A percentile compares a stretch with the other conserved stretches of the same genome.
Evolutionary conservation across 2,113 vertebrate species (phyloP).

Genomic region (Charina bottae): DNA sequence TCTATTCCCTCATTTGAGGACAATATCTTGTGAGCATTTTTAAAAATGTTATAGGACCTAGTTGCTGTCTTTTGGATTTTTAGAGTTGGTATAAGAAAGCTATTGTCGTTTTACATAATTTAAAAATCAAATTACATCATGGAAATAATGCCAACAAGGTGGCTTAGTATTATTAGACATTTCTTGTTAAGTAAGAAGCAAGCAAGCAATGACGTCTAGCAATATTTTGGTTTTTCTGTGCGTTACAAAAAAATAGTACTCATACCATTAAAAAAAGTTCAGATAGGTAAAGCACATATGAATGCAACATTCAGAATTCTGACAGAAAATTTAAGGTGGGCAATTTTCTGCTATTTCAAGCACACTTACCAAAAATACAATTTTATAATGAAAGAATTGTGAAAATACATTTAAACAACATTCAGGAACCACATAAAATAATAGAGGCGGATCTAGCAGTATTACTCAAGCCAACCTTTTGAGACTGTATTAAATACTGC

Average conservation of each 20-base stretch:
- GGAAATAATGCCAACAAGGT: constrained; percentile 59
- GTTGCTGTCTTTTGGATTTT: constrained; percentile 43
- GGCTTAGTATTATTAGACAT: constrained; percentile 50
- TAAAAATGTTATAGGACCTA: constrained; percentile 43
- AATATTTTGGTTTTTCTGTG: constrained; percentile 66
- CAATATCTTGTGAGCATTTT: constrained; percentile 37
- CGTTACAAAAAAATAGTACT: constrained; percentile 78
- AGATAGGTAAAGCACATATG: constrained; percentile 72
- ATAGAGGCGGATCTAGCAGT: constrained; percentile 60
- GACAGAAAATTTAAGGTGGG: constrained; percentile 72
- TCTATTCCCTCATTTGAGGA: constrained; percentile 38
- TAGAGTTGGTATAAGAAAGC: constrained; percentile 38
- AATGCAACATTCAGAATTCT: constrained; percentile 70
- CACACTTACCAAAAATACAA: constrained; percentile 76
- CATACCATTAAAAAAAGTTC: constrained; percentile 71
- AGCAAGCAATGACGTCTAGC: constrained; percentile 68
- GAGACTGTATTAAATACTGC: constrained; percentile 67
- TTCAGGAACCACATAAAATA: constrained; percentile 65
- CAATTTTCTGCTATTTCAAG: constrained; percentile 71
- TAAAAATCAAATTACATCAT: constrained; percentile 69
- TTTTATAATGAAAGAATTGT: constrained; percentile 75
- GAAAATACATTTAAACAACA: constrained; percentile 74
- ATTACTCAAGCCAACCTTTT: constrained; percentile 69
- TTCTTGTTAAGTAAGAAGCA: constrained; percentile 66
- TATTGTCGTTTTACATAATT: constrained; percentile 32